Evolutionary conservation across 2,888 invertebrate genomes (phyloP).

Genomic region (Andrena camellia): DNA sequence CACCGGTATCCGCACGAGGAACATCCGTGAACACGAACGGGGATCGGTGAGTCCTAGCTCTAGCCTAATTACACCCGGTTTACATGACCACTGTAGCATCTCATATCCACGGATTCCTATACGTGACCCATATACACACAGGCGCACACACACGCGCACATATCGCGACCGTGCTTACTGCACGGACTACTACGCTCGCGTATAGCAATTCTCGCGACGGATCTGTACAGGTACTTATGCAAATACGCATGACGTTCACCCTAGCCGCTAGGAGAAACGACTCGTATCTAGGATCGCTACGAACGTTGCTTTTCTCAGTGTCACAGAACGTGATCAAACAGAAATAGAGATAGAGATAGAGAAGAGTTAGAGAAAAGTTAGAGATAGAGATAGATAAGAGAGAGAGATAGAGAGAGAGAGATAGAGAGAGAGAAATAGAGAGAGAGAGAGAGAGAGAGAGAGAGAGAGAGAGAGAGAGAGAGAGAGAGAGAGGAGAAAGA

Average conservation of each 20-base stretch:
- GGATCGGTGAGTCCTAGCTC: constrained; percentile 66
- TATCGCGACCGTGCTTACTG: constrained; percentile 38
- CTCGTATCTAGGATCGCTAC: constrained; percentile 59
- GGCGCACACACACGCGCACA: constrained; percentile 28
- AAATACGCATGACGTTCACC: constrained; percentile 54
- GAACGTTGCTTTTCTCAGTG: constrained; percentile 61
- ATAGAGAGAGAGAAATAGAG: constrained; percentile 50
- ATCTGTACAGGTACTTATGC: constrained; percentile 69
- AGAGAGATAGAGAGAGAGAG: constrained; percentile 57
- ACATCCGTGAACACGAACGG: constrained; percentile 64
- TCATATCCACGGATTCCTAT: constrained; percentile 66
- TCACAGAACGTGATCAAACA: constrained; percentile 65
- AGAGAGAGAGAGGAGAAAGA: constrained; percentile 51
- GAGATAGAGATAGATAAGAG: constrained; percentile 45
- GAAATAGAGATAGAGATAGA: constrained; percentile 49
- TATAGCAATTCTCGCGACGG: constrained; percentile 60
- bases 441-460: constrained; percentile 43
- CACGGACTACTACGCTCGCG: constrained; percentile 60
- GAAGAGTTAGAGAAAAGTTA: constrained; percentile 50
- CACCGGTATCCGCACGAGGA: constrained; percentile 54
- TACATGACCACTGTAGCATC: constrained; percentile 64
- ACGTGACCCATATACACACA: constrained; percentile 58
- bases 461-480: constrained; percentile 42
- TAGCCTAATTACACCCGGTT: constrained; percentile 71
- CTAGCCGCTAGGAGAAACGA: constrained; percentile 62